phyloP scores from a whole-genome alignment of 2,797 vertebrate genomes.

The Myotis vivesi region DNA sequence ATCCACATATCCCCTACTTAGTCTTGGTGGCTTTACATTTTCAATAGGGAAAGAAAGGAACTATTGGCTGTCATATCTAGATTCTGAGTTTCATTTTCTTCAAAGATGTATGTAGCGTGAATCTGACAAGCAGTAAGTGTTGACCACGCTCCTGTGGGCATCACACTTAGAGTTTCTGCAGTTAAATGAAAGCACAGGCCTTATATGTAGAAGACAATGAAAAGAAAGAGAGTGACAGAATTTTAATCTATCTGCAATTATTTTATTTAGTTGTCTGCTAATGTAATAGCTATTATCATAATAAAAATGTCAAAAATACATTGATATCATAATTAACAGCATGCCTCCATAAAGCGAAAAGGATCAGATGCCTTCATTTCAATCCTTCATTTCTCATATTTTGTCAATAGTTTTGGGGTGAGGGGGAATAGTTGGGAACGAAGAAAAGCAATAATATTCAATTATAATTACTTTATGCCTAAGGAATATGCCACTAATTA shows the following conservation, averaged over 20 bases:
- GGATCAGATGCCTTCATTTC: not conserved
- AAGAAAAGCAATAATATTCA: not conserved
- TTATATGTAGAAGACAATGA: not conserved
- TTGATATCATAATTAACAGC: not conserved
- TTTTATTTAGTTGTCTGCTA: not conserved
- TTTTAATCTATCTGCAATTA: not conserved
- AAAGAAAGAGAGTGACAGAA: not conserved
- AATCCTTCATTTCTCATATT: not conserved
- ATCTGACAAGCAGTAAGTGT: not conserved
- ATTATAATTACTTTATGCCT: not conserved
- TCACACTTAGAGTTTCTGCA: no score
- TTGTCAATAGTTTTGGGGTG: not conserved
- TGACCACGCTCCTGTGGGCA: accelerated
- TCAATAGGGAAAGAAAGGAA: not conserved
- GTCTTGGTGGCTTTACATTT: not conserved
- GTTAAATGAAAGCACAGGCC: not conserved
- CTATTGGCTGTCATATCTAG: not conserved
- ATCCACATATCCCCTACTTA: no score
- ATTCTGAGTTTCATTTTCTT: not conserved
- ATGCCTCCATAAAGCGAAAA: not conserved
- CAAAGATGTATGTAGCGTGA: not conserved
- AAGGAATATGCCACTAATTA: not conserved
- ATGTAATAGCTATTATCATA: not conserved
- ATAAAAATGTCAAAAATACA: not conserved
- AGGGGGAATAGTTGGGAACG: not conserved